Evolutionary conservation across 2,113 vertebrate genomes (phyloP), one percentile per base, ranked within the genome.

Genomic region (Eublepharis macularius): DNA sequence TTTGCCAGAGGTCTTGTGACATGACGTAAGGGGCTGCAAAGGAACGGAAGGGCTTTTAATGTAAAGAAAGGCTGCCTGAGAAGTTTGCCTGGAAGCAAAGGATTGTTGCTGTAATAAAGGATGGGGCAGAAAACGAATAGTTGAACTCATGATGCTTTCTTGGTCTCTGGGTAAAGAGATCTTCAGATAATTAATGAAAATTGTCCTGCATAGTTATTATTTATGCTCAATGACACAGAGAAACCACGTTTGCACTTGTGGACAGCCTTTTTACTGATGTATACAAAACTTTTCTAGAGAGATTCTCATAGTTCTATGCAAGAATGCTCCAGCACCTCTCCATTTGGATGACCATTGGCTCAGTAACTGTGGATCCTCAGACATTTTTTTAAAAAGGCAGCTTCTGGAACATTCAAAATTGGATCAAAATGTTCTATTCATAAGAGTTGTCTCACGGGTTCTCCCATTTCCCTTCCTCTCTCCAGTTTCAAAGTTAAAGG

Each of bases 1-100:
- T 86, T 88, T 91, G 87, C 78, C 77, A 91, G 89, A 90, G 69
- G 90, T 91, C 91, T 92, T 92, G 86, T 92, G 91, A 92, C 68
- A 81, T 92, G 92, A 94, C 0, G 8, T 91, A 88, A 93, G 43
- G 77, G 85, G 60, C 85, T 81, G 66, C 9, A 85, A 76, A 86
- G 91, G 84, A 90, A 89, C 91, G 87, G 82, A 72, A 82, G n/a
- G 43, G 43, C 51, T 51, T 93, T 88, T 87, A 90, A 92, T 90
- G 80, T 91, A 94, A 93, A 93, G 89, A 93, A 93, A 93, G 81
- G 72, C 89, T 86, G 69, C 92, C 92, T 93, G 86, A 91, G 89
- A 92, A 68, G 2, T 84, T 85, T 74, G 36, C 76, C 80, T 89
- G 90, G 88, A 91, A 95, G 81, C 77, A 93, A 89, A 66, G 36